phyloP scores from a whole-genome alignment of 2,113 vertebrate species.

The Lasiurus cinereus region DNA sequence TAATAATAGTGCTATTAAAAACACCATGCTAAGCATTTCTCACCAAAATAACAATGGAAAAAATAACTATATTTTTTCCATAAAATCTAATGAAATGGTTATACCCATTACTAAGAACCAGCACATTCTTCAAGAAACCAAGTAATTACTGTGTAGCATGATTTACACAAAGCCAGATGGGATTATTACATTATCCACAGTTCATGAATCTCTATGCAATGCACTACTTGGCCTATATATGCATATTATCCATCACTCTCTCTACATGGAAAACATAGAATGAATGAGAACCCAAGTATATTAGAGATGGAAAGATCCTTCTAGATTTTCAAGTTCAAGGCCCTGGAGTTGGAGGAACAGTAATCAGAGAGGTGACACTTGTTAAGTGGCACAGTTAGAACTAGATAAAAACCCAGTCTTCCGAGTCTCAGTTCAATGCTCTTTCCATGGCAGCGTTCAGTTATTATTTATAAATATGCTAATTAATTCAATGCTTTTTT shows the following conservation, averaged over 20 bases:
- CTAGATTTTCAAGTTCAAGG: slow-evolving; percentile 19
- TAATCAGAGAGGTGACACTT: not conserved
- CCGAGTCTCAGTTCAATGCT: not conserved
- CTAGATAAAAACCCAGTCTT: not conserved
- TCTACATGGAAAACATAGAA: slow-evolving; percentile 29
- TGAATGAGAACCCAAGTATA: slow-evolving; percentile 41
- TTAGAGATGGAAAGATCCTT: not conserved
- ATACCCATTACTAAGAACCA: slow-evolving; percentile 68
- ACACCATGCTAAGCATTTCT: slow-evolving; percentile 57
- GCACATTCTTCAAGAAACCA: slow-evolving; percentile 55
- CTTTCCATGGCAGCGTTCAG: not conserved
- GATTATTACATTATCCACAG: slow-evolving; percentile 79
- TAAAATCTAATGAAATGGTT: slow-evolving; percentile 74
- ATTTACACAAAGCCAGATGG: slow-evolving; percentile 71
- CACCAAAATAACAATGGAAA: slow-evolving; percentile 52
- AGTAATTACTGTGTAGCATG: slow-evolving; percentile 62
- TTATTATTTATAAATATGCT: not conserved
- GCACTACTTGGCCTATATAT: slow-evolving; percentile 13
- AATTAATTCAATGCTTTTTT: slow-evolving; percentile 14
- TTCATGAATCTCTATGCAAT: slow-evolving; percentile 71
- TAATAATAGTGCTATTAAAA: slow-evolving; percentile 58
- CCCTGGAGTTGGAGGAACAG: not conserved
- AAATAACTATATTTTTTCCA: slow-evolving; percentile 58
- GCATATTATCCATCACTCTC: slow-evolving; percentile 9
- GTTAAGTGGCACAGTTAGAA: not conserved